A percentile compares a stretch with the other conserved stretches of the same genome.
Conservation (phyloP, 2,113 vertebrate genomes). For the Octodon degus region DNA sequence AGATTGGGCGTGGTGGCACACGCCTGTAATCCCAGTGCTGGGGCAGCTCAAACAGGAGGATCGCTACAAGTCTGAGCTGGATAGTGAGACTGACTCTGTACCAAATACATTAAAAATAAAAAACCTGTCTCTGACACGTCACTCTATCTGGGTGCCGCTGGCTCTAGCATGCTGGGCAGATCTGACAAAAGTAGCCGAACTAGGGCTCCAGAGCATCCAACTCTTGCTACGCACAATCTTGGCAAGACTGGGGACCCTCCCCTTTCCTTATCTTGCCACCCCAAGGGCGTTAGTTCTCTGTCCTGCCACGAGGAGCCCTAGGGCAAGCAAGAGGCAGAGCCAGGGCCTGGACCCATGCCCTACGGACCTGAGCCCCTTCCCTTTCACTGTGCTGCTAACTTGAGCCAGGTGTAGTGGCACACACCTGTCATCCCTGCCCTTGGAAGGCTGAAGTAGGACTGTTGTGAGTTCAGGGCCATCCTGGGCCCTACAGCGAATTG, state of each 20-base stretch:
- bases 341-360: neutral
- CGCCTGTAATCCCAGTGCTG: no score
- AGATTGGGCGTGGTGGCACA: no score
- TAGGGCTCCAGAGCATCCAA: neutral
- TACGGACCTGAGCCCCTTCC: neutral
- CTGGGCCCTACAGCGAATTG: neutral
- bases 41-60: no score
- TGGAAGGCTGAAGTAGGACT: neutral
- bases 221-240: neutral
- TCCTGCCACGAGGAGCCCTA: rapidly evolving
- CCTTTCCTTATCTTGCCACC: neutral
- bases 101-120: no score
- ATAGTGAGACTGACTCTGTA: no score
- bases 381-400: neutral
- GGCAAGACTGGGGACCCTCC: neutral
- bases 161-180: rapidly evolving
- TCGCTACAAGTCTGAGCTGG: no score
- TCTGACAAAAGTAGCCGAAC: rapidly evolving
- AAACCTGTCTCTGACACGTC: neutral
- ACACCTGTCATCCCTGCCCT: neutral
- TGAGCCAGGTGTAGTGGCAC: neutral
- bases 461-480: neutral
- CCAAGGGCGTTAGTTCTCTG: neutral
- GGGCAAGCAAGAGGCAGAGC: neutral
- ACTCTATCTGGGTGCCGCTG: neutral